Evolutionary conservation across 2,797 vertebrate genomes (phyloP).

Genomic region (Anas acuta): DNA sequence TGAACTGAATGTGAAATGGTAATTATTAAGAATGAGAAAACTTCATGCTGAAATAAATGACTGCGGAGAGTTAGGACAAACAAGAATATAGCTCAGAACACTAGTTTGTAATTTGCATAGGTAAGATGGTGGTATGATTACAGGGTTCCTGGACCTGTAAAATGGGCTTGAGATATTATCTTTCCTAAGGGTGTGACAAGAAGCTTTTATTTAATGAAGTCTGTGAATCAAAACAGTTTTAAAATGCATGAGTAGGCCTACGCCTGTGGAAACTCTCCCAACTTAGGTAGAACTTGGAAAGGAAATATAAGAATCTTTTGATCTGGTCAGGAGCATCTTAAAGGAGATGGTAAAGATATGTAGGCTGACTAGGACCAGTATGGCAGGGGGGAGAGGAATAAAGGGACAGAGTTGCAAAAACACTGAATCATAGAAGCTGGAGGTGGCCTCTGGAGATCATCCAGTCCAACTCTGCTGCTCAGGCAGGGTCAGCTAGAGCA

Average conservation of each 20-base stretch:
- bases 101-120: not conserved
- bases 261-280: not conserved
- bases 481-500: not conserved
- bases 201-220: constrained; percentile 43
- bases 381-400: not conserved
- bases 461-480: not conserved
- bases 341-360: not conserved
- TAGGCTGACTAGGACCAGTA: not conserved
- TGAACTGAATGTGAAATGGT: not conserved
- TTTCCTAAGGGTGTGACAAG: constrained; percentile 42
- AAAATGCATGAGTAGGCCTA: not conserved
- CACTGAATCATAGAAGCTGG: not conserved
- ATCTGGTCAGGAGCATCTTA: not conserved
- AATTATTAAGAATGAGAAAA: not conserved
- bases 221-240: constrained; percentile 42
- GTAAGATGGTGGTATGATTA: not conserved
- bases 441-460: not conserved
- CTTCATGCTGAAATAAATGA: not conserved
- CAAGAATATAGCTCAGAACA: not conserved
- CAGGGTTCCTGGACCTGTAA: not conserved
- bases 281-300: not conserved
- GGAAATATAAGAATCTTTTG: not conserved
- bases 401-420: not conserved
- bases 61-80: not conserved
- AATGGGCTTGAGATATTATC: constrained; percentile 40